phyloP scores from a whole-genome alignment of 2,888 invertebrate genomes.

The Phyllotreta cruciferae region DNA sequence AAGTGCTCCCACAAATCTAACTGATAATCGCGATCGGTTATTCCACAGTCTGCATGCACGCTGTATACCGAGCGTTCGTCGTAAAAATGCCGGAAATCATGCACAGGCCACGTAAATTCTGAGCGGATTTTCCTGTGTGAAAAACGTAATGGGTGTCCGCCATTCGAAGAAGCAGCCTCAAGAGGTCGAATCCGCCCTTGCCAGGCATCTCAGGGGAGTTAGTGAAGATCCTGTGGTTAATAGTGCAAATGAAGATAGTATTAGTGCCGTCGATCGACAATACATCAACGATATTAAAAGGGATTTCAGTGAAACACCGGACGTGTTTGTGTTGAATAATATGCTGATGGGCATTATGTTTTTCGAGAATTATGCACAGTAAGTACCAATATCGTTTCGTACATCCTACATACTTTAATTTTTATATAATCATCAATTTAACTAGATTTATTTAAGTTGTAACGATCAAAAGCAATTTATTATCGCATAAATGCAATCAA shows the following conservation, averaged over 20 bases:
- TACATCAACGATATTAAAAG: slow-evolving; percentile 66
- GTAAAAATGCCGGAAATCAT: neutral
- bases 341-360: slow-evolving; percentile 78
- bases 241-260: slow-evolving; percentile 31
- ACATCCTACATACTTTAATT: neutral
- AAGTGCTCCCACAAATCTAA: neutral
- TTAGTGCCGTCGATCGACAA: slow-evolving; percentile 62
- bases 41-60: neutral
- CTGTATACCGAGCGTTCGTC: neutral
- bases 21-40: slow-evolving; percentile 2
- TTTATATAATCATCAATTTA: neutral
- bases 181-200: neutral
- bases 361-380: slow-evolving; percentile 81
- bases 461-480: too few relatives aligned
- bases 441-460: too few relatives aligned
- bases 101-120: neutral
- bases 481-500: too few relatives aligned
- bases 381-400: slow-evolving; percentile 51
- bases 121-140: neutral
- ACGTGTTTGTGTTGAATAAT: slow-evolving; percentile 79
- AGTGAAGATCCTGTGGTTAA: neutral
- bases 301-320: slow-evolving; percentile 68
- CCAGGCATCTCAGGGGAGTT: neutral
- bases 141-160: slow-evolving; percentile 25
- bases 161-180: slow-evolving; percentile 18